Evolutionary conservation across 2,797 vertebrate genomes (phyloP), one percentile per base, ranked within the genome.

Genomic region (Xyrichtys novacula): DNA sequence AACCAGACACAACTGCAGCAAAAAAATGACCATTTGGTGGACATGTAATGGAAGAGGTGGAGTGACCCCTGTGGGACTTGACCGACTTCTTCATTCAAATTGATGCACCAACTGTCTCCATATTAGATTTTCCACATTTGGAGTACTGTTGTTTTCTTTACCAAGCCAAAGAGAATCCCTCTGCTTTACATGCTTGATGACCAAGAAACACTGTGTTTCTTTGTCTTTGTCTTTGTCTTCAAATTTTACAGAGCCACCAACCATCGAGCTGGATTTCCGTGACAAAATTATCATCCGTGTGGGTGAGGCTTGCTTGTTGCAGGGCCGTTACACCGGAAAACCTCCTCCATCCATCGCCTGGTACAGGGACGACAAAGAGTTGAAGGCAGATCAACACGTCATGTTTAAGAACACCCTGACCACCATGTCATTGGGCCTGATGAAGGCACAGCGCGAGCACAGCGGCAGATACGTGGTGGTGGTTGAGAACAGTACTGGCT

Each of bases 261-360:
- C 95, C 28, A 96, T 99, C 70, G 97, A 99, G 68, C 88, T 99
- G 42, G 97, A 99, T 89, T 98, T 99, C 92, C 95, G 98, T 77
- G 98, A 99, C 78, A 98, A 96, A 78, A 92, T 99, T 54, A 94
- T 95, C 46, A 85, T 97, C 77, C 95, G 97, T 38, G 96, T 98
- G 78, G 97, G 96, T 16, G 98, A 99, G 93, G 95, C 96, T 81
- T 96, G 95, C 90, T 94, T 96, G 70, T 93, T 99, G 64, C 95
- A 93, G 70, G 98, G 98, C 15, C 95, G 90, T 59, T 99, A 98
- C 75, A 95, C 95, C 4, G 98, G 98, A 73, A 99, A 99, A 81
- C 98, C 98, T 39, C 83, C 94, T 15, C 97, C 98, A 1, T 97
- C 97, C 69, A 91, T 99, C 63, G 85, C 88, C 38, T 99, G 98